Evolutionary conservation across 2,113 vertebrate genomes (phyloP).

Genomic region (Pachypanchax playfairii): DNA sequence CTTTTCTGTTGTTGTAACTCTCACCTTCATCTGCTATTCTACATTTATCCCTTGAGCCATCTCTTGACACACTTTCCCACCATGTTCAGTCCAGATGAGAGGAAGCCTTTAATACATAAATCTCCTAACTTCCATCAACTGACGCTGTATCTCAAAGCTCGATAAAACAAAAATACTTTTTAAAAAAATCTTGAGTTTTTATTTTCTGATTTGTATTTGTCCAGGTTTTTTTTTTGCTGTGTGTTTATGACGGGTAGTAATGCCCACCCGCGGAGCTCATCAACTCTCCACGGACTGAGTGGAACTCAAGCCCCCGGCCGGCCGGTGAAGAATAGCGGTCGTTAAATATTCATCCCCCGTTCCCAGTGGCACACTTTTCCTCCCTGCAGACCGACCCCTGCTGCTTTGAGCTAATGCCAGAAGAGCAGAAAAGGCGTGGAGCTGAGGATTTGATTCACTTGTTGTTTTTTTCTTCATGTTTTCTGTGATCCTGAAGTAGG

Average conservation of each 20-base stretch:
- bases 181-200: too few species aligned
- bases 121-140: neutral
- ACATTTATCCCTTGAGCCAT: constrained; percentile 36
- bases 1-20: constrained; percentile 4
- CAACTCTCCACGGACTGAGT: constrained; percentile 54
- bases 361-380: constrained; percentile 48
- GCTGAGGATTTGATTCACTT: neutral
- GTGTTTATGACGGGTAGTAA: constrained; percentile 8
- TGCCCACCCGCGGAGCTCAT: constrained; percentile 63
- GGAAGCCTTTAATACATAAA: constrained; percentile 11
- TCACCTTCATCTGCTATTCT: constrained; percentile 53
- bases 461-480: neutral
- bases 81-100: neutral
- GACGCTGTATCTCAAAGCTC: neutral
- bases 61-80: constrained; percentile 42
- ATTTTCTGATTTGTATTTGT: too few species aligned
- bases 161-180: too few species aligned
- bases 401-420: constrained; percentile 26
- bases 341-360: constrained; percentile 75
- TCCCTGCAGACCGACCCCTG: constrained; percentile 44
- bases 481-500: neutral
- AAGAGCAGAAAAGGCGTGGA: constrained; percentile 17
- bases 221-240: too few species aligned
- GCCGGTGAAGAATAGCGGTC: constrained; percentile 66
- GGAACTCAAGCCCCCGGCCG: constrained; percentile 72